These are phyloP conservation scores for Parnassius orleans DNA, from an alignment of 2,888 invertebrate genomes.

Conservation along the genomic window DNA sequence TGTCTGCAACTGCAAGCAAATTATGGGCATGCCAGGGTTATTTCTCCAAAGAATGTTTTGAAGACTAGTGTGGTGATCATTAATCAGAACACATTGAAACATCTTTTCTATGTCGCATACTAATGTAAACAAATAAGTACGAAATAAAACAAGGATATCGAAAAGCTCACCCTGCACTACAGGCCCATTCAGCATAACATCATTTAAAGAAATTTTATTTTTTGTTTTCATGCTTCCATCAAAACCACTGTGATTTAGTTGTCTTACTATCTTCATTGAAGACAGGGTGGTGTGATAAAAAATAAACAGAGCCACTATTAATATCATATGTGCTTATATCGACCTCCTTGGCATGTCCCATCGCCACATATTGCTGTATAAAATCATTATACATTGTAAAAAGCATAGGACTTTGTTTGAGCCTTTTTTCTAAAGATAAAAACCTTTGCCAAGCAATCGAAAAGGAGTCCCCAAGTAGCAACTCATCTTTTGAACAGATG, in stretches of 20 bases:
- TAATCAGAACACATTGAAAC: conserved; percentile 8
- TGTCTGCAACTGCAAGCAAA: conserved; percentile 23
- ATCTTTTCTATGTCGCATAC: conserved; percentile 22
- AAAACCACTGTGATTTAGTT: too few species aligned
- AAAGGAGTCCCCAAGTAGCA: conserved; percentile 30
- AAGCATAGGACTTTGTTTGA: conserved; percentile 10
- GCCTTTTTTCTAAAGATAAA: conserved; percentile 24
- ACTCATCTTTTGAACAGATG: conserved; percentile 3
- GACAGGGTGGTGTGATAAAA: too few species aligned
- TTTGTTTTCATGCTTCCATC: too few species aligned
- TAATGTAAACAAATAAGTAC: conserved; percentile 11
- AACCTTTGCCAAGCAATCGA: conserved; percentile 28
- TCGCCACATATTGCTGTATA: conserved; percentile 13
- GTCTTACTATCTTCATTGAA: too few species aligned
- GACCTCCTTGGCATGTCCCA: conserved; percentile 6
- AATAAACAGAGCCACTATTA: too few species aligned
- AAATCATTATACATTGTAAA: conserved; percentile 15
- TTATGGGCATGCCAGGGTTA: conserved; percentile 1
- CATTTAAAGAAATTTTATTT: conserved; percentile 26
- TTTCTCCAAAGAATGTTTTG: conserved; percentile 24
- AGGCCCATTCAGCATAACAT: conserved; percentile 28
- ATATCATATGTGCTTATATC: conserved; percentile 11
- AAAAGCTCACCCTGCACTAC: conserved; percentile 22
- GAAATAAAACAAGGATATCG: conserved; percentile 19
- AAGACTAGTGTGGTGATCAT: conserved; percentile 10